Base-by-base conservation (phyloP, 2,888 invertebrate genomes). In the Standfussiana lucernea region DNA sequence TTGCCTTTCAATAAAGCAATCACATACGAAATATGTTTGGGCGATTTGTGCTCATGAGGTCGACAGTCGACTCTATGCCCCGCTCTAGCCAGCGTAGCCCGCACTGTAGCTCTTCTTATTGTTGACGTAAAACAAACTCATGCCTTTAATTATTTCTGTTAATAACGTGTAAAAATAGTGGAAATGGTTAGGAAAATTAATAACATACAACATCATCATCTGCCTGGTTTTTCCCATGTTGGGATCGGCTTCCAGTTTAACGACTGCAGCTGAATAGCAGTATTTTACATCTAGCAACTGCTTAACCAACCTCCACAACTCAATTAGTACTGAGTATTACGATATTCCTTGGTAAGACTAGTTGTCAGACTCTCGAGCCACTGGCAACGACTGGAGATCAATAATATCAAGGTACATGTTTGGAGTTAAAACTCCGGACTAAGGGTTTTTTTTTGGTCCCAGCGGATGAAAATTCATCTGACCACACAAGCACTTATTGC, bases 11-110 rank as follows among this genome's bases (percentile, higher is more conserved):
- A 82, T 90, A 77, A 75, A 83, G 86, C 84, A 90, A 91, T 77
- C 50, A 71, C 40, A 1, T n/a, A 32, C 40, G 40, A 67, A 82
- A 78, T 75, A 75, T 62, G 80, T 83, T 82, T n/a, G 69, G 72
- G 66, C 72, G 53, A 82, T 85, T 86, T 74, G 77, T 67, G 83
- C 74, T 73, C 85, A 87, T 83, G 89, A 89, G 89, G 87, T 90
- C 86, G 86, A 81, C 80, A 47, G 7, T 21, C 13, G 13, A 4
- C 28, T 53, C 24, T 84, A 37, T 37, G 32, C 6, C 6, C 15
- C 86, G 88, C 72, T 84, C 66, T 76, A 71, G 28, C 18, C 37
- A 7, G n/a, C 40, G 7, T 64, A 64, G 64, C 35, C 8, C 40
- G 13, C 35, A 1, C 21, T 61, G 61, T 76, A 59, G 28, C 18